Base-by-base conservation (phyloP, 1,140 invertebrate species). In the Atta colombica region DNA sequence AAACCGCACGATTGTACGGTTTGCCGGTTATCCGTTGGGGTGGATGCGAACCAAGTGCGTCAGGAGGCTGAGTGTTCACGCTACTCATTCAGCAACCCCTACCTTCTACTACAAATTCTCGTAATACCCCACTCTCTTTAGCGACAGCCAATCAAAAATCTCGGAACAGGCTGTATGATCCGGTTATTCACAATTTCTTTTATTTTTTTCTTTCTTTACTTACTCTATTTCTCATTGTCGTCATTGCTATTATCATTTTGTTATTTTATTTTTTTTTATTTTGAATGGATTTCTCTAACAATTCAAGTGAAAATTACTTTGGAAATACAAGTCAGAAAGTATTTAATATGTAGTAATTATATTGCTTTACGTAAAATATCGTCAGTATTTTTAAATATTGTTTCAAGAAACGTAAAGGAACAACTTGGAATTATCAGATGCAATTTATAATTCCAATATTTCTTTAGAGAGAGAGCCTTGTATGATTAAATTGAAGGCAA, bases 1-100 rank as follows among this genome's bases (percentile, higher is more conserved):
- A 35, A 77, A 60, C 68, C 55, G 49, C 39, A 60, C 49, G n/a
- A 21, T 12, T 35, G 35, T 60, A 65, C 31, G 87, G 86, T 85
- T 87, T 5, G 7, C 89, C 71, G 80, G 87, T 87, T 89, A 60
- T 80, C 72, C 77, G 88, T 90, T 89, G 77, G 88, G 88, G 89
- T 90, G 91, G 86, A 82, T 81, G 87, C 81, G 92, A 25, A 92
- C 86, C 87, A 90, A 94, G 89, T 94, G 93, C 91, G 87, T 89
- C 69, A 63, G 84, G 87, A 87, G 87, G 89, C 85, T 80, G 81
- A 71, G 69, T 86, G 87, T 92, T 86, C 82, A 35, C 87, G 87
- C 87, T 93, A 92, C 89, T 94, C 91, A 93, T 93, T 93, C 93
- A 92, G 78, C 92, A 91, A 92, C 92, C 93, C 93, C 93, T 94